These are phyloP conservation scores for Scytalopus superciliaris DNA, from an alignment of 2,113 vertebrate species.

Conservation along the genomic window DNA sequence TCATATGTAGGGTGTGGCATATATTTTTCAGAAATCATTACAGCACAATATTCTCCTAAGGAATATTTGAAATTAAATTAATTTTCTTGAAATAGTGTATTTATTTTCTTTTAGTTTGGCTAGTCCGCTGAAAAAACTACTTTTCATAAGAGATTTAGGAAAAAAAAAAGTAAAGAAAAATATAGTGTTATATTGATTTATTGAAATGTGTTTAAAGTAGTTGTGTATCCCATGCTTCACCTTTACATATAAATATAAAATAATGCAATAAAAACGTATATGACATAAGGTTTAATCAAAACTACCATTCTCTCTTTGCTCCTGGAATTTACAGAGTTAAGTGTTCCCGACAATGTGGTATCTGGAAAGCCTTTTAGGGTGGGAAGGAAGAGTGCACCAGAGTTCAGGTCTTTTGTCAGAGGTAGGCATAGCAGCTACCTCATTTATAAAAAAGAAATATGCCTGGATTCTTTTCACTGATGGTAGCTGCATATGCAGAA, in stretches of 20 bases:
- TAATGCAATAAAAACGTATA: neutral
- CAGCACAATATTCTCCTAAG: neutral
- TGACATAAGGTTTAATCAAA: neutral
- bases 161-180: neutral
- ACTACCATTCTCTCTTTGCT: neutral
- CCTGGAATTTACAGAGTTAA: neutral
- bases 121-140: neutral
- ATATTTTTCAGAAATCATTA: conserved; percentile 25
- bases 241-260: neutral
- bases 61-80: neutral
- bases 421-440: neutral
- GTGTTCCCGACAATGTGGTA: neutral
- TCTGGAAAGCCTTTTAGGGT: neutral
- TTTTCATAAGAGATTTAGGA: neutral
- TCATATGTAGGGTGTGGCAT: neutral
- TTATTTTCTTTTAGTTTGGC: neutral
- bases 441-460: neutral
- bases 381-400: neutral
- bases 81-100: neutral
- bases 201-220: neutral
- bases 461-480: neutral
- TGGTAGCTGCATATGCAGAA: neutral
- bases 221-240: neutral
- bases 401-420: neutral
- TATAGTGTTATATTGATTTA: neutral